A percentile compares a stretch with the other conserved stretches of the same genome.
phyloP scores from a whole-genome alignment of 2,797 vertebrate species.

The Ptychadena robeensis region DNA sequence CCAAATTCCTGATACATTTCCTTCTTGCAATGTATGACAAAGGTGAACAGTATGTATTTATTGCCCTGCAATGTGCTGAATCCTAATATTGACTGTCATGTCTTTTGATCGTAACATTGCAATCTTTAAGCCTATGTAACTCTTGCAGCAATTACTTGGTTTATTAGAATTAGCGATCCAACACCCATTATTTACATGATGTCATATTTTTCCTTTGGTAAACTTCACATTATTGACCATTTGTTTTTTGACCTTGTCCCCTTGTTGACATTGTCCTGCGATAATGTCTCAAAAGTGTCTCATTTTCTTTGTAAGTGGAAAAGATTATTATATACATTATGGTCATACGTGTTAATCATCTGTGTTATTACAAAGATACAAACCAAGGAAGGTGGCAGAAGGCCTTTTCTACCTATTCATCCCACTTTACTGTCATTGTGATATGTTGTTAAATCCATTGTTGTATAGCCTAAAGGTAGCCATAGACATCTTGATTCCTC shows the following conservation, averaged over 20 bases:
- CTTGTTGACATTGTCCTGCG: slow-evolving; percentile 43
- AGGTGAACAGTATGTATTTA: slow-evolving; percentile 65
- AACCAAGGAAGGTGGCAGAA: background rate
- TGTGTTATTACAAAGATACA: background rate
- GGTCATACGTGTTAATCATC: background rate
- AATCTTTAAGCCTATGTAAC: background rate
- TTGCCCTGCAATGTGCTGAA: slow-evolving; percentile 65
- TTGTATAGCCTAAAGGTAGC: background rate
- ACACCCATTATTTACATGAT: background rate
- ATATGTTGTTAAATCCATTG: background rate
- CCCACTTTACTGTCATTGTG: slow-evolving; percentile 14
- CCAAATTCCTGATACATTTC: slow-evolving; percentile 42
- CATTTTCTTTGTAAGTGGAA: background rate
- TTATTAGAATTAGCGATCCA: background rate
- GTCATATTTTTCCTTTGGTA: slow-evolving; percentile 1
- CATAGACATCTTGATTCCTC: no score
- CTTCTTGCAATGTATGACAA: slow-evolving; percentile 60
- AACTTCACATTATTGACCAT: slow-evolving; percentile 9
- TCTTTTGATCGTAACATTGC: background rate
- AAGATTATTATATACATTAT: background rate
- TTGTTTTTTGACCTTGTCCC: slow-evolving; percentile 33
- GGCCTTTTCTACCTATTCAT: background rate
- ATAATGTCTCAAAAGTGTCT: background rate
- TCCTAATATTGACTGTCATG: slow-evolving; percentile 56
- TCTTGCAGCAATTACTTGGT: background rate